These are phyloP conservation scores for Catharus bicknelli DNA, from an alignment of 2,113 vertebrate species.

Conservation along the genomic window DNA sequence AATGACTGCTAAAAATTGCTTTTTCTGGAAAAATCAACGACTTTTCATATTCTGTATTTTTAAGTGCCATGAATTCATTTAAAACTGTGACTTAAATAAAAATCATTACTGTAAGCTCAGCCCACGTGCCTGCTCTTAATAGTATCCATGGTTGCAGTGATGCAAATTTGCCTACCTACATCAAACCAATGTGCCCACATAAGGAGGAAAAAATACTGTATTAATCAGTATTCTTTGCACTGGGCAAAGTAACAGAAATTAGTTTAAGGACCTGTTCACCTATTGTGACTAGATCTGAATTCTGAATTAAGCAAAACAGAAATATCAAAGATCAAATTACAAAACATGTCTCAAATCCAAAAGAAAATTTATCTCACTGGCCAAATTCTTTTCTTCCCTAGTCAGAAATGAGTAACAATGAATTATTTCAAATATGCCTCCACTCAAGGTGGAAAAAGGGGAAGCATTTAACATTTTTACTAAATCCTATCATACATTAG, in stretches of 20 bases:
- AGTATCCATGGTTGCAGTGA: constrained; percentile 82
- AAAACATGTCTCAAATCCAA: background rate
- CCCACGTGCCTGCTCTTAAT: constrained; percentile 71
- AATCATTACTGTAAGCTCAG: constrained; percentile 62
- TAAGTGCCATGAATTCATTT: constrained; percentile 51
- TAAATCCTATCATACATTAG: background rate
- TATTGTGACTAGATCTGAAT: background rate
- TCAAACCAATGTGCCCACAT: constrained; percentile 68
- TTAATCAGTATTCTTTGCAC: constrained; percentile 57
- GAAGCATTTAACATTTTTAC: background rate
- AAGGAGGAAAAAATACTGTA: constrained; percentile 43
- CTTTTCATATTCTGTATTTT: constrained; percentile 20
- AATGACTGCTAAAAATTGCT: background rate
- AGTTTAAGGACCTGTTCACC: background rate
- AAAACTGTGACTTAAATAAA: constrained; percentile 64
- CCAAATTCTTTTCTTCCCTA: background rate
- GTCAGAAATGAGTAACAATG: background rate
- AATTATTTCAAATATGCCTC: background rate
- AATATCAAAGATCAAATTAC: background rate
- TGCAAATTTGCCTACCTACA: constrained; percentile 77
- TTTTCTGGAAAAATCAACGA: background rate
- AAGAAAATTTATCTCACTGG: background rate
- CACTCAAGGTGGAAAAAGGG: background rate
- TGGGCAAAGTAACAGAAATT: constrained; percentile 23
- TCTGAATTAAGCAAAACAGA: background rate